Base-by-base conservation (phyloP, 1,140 invertebrate genomes). In the Drosophila pallidifrons region DNA sequence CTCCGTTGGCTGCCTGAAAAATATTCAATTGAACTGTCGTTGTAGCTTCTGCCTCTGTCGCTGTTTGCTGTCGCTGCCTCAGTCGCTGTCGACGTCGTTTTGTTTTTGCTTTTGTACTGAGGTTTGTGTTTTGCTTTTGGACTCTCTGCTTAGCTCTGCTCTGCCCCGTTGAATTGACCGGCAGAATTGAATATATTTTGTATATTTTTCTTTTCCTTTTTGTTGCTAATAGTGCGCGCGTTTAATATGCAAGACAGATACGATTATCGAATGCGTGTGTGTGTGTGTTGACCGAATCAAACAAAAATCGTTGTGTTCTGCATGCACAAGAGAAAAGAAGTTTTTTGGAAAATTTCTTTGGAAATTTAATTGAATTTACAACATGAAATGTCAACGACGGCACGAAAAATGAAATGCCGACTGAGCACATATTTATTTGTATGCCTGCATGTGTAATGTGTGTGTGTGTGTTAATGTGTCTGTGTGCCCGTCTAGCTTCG, bases 181-280 rank as follows among this genome's bases (percentile, higher is more conserved):
- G 47, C 28, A 32, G 49, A 66, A 69, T 75, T 75, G 64, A 75
- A 49, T 75, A 46, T 45, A 38, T 25, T 25, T 25, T 25, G 20
- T 25, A 4, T 25, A 20, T 20, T 20, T 20, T 43, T 51, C 8
- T 64, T 52, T 64, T 16, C 20, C 20, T 25, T 28, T 47, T 28
- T 46, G 7, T 68, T 35, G 49, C 60, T 59, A 58, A 47, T 57
- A 38, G 8, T 59, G 15, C 20, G 20, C 20, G 4, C n/a, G 15
- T 35, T 64, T 79, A 75, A 63, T 79, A 88, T 88, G 77, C 77
- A 77, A 88, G 80, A 60, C 60, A 64, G 57, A 52, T 43, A 38
- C 20, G 35, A 51, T 38, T 38, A 43, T n/a, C 11, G 55, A 20
- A 10, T 28, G 55, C 8, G 41, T 38, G n/a, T 54, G 49, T 72